phyloP scores from a whole-genome alignment of 2,113 vertebrate species.

The Heterotilapia buettikoferi region DNA sequence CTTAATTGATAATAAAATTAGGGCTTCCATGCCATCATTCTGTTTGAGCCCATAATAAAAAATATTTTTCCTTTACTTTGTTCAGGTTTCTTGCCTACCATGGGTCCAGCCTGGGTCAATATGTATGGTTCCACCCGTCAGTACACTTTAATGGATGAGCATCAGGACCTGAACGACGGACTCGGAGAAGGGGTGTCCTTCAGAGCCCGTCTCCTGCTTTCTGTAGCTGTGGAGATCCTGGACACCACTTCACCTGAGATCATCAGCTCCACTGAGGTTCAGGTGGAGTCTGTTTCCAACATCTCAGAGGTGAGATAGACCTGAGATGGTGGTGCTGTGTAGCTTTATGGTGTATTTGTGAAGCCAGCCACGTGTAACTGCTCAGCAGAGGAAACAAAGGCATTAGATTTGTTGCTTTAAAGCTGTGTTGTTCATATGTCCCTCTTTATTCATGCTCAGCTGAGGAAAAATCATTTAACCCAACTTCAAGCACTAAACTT shows the following conservation, averaged over 20 bases:
- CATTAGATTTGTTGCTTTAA: neutral
- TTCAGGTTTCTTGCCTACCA: conserved; percentile 89
- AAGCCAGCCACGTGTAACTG: neutral
- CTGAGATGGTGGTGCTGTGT: neutral
- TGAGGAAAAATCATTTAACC: neutral
- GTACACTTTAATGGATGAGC: conserved; percentile 94
- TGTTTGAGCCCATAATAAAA: neutral
- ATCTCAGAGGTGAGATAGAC: conserved; percentile 70
- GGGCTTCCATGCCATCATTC: neutral
- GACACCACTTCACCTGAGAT: conserved; percentile 87
- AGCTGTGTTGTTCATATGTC: neutral
- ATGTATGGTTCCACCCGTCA: conserved; percentile 97
- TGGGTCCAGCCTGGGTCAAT: conserved; percentile 96
- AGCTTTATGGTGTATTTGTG: neutral
- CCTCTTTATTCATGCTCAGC: neutral
- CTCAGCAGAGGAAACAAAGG: conserved; percentile 33
- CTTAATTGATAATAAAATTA: neutral
- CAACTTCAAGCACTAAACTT: neutral
- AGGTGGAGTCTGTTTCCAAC: conserved; percentile 80
- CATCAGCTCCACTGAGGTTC: conserved; percentile 88
- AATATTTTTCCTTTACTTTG: neutral
- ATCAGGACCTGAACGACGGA: conserved; percentile 96
- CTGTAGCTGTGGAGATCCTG: conserved; percentile 88
- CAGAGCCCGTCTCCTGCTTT: conserved; percentile 86
- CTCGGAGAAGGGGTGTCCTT: conserved; percentile 95